Evolutionary conservation across 1,140 invertebrate species (phyloP).

Genomic region (Araneus ventricosus): DNA sequence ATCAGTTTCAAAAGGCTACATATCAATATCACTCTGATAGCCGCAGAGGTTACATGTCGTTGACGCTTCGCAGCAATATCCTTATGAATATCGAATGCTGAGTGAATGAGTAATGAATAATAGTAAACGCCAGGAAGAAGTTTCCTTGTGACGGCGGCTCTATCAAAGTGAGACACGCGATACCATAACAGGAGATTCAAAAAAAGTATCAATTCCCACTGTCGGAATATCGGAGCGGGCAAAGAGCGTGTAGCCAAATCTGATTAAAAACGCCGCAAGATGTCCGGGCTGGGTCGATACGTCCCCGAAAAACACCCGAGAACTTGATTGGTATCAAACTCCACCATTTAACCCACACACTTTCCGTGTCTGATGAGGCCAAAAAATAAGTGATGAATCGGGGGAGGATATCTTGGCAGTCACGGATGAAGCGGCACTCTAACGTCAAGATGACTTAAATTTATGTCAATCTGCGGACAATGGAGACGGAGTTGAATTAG

Average conservation of each 20-base stretch:
- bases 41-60: too few species aligned
- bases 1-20: too few species aligned
- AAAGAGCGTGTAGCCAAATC: slow-evolving; percentile 9
- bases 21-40: too few species aligned
- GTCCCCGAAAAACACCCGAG: not conserved
- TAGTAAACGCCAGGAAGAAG: not conserved
- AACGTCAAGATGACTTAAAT: slow-evolving; percentile 16
- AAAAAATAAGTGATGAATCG: not conserved
- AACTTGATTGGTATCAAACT: not conserved
- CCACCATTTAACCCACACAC: slow-evolving; percentile 1
- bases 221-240: not conserved
- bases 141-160: not conserved
- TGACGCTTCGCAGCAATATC: not conserved
- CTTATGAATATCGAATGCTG: not conserved
- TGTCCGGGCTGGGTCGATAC: not conserved
- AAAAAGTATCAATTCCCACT: not conserved
- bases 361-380: not conserved
- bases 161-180: not conserved
- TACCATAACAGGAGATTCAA: not conserved
- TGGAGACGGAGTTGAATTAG: not conserved
- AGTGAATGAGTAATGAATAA: not conserved
- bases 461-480: slow-evolving; percentile 38
- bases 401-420: not conserved
- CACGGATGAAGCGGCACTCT: slow-evolving; percentile 6
- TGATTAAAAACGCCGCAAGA: not conserved